Percentiles rank a stretch among this genome's conserved stretches.
Evolutionary conservation across 2,797 vertebrate genomes (phyloP).

Genomic region (Tamandua tetradactyla): DNA sequence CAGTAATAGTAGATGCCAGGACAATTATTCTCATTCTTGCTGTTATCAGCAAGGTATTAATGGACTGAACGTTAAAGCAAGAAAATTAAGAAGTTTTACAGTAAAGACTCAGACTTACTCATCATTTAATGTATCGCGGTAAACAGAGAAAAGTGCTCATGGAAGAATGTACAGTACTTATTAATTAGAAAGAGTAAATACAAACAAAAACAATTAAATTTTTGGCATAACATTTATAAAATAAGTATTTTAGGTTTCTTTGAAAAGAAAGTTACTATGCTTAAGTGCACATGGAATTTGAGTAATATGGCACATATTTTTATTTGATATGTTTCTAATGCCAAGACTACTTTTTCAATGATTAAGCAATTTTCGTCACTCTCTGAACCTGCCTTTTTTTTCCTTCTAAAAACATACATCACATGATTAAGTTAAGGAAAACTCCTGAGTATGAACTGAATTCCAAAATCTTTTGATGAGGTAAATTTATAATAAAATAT

Average conservation of each 20-base stretch:
- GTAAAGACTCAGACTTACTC: constrained; percentile 29
- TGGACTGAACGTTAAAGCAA: constrained; percentile 54
- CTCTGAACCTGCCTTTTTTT: background rate
- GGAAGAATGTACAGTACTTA: background rate
- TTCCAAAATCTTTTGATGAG: background rate
- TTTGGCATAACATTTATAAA: background rate
- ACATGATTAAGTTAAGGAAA: background rate
- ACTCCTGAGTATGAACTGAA: constrained; percentile 7
- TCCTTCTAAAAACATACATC: background rate
- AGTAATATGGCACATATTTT: background rate
- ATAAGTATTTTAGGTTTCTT: background rate
- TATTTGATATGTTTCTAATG: constrained; percentile 35
- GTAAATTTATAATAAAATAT: constrained; percentile 7
- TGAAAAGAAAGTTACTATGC: constrained; percentile 6
- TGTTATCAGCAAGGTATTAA: constrained; percentile 62
- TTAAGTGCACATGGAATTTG: constrained; percentile 38
- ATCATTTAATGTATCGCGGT: background rate
- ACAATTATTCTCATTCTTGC: constrained; percentile 24
- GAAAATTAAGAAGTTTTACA: constrained; percentile 55
- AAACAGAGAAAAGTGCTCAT: constrained; percentile 10
- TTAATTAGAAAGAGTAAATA: background rate
- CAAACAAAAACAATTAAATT: background rate
- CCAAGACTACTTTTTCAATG: constrained; percentile 27
- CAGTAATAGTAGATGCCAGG: background rate
- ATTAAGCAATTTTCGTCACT: constrained; percentile 18